Evolutionary conservation across 2,888 invertebrate genomes (phyloP).

Genomic region (Hipparchia sbordonii): DNA sequence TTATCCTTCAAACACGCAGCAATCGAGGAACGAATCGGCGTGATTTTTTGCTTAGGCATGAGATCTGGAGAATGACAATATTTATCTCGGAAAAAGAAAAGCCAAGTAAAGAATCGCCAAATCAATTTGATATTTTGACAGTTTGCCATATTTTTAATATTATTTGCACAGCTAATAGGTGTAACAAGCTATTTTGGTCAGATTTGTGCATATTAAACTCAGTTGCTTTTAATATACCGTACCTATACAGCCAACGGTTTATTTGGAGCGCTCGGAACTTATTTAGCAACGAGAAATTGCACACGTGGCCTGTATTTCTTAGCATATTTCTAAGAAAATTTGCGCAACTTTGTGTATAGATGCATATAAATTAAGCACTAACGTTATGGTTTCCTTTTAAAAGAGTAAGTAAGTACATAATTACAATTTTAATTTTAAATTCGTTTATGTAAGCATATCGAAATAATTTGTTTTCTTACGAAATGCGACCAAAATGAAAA

Average conservation of each 20-base stretch:
- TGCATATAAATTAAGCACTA: slow-evolving; percentile 13
- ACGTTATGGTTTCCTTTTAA: not conserved
- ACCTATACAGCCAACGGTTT: not conserved
- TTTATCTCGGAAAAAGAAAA: too few relatives aligned
- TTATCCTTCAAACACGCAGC: too few relatives aligned
- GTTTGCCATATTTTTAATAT: too few relatives aligned
- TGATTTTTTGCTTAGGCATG: too few relatives aligned
- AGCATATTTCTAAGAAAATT: slow-evolving; percentile 15
- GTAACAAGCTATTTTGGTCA: slow-evolving; percentile 4
- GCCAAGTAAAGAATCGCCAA: too few relatives aligned
- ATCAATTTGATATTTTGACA: too few relatives aligned
- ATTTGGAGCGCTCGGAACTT: slow-evolving; percentile 10
- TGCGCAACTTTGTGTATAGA: slow-evolving; percentile 6
- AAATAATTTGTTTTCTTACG: too few relatives aligned
- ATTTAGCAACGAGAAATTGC: slow-evolving; percentile 19
- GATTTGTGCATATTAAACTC: slow-evolving; percentile 7
- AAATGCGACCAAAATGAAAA: too few relatives aligned
- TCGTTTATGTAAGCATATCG: not conserved
- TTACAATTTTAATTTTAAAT: not conserved
- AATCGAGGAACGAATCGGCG: too few relatives aligned
- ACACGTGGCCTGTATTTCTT: slow-evolving; percentile 18
- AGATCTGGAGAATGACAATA: too few relatives aligned
- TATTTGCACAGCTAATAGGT: too few relatives aligned
- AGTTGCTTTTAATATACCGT: slow-evolving; percentile 12
- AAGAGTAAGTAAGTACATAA: not conserved